Conservation (phyloP, 2,797 vertebrate genomes). For the Danio jaintianensis region DNA sequence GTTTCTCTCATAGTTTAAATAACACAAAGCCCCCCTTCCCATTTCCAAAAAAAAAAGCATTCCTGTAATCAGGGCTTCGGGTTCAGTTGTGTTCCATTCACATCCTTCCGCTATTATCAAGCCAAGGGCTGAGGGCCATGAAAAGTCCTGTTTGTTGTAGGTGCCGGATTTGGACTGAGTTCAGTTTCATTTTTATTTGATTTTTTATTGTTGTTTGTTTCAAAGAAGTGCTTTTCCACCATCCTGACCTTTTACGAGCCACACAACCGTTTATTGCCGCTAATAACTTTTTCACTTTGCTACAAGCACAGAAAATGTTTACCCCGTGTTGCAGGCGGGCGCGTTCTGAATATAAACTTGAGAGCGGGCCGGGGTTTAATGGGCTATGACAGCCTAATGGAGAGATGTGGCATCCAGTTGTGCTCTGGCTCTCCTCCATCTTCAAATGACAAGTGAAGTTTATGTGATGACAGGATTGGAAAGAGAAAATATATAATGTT, state of each 20-base stretch:
- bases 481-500: background rate
- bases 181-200: constrained; percentile 6
- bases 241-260: constrained; percentile 14
- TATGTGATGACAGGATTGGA: constrained; percentile 18
- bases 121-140: constrained; percentile 31
- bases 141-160: constrained; percentile 37
- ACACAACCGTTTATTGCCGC: constrained; percentile 18
- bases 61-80: constrained; percentile 39
- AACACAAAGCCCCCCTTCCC: constrained; percentile 39
- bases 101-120: constrained; percentile 37
- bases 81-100: constrained; percentile 55
- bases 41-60: constrained; percentile 36
- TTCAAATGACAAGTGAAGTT: constrained; percentile 24
- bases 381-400: constrained; percentile 18
- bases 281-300: constrained; percentile 25
- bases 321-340: constrained; percentile 2
- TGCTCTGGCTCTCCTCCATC: constrained; percentile 7
- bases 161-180: constrained; percentile 15
- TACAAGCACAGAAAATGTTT: constrained; percentile 17
- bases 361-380: constrained; percentile 25
- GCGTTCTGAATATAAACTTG: constrained; percentile 19
- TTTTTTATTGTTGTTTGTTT: background rate
- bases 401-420: constrained; percentile 30
- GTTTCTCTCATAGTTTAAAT: constrained; percentile 50
- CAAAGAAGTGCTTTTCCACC: constrained; percentile 6